These are phyloP conservation scores for Rhingia campestris DNA, from an alignment of 2,888 invertebrate genomes.

Conservation along the genomic window DNA sequence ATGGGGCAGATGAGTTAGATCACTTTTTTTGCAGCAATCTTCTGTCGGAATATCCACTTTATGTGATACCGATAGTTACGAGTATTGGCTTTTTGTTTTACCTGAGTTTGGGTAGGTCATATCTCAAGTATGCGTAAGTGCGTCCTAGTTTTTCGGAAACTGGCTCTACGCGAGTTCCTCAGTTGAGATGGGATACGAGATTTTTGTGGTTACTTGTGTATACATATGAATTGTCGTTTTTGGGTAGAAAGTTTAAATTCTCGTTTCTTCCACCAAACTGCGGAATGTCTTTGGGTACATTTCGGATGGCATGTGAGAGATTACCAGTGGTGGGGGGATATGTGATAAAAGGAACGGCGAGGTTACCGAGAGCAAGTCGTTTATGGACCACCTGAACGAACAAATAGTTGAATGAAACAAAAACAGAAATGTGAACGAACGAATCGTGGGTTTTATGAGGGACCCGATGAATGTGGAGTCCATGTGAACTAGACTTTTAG, in stretches of 20 bases:
- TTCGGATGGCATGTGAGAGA: constrained; percentile 17
- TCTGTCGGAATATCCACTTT: constrained; percentile 3
- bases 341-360: constrained; percentile 5
- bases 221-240: constrained; percentile 40
- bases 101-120: constrained; percentile 65
- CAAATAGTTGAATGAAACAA: too few species aligned
- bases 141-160: constrained; percentile 68
- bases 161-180: constrained; percentile 28
- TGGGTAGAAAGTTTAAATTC: constrained; percentile 72
- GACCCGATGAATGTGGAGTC: too few species aligned
- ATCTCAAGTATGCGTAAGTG: constrained; percentile 64
- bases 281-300: constrained; percentile 45
- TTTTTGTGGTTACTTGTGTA: constrained; percentile 24
- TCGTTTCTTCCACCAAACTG: constrained; percentile 52
- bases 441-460: too few species aligned
- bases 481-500: too few species aligned
- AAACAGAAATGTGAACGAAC: too few species aligned
- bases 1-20: constrained; percentile 62
- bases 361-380: constrained; percentile 15
- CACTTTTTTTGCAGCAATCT: constrained; percentile 16
- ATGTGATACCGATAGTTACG: neutral
- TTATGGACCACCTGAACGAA: constrained; percentile 6
- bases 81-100: constrained; percentile 24
- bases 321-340: neutral
- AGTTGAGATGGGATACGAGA: constrained; percentile 42